A percentile compares a stretch with the other conserved stretches of the same genome.
Evolutionary conservation across 2,113 vertebrate genomes (phyloP).

Genomic region (Callopanchax toddi): DNA sequence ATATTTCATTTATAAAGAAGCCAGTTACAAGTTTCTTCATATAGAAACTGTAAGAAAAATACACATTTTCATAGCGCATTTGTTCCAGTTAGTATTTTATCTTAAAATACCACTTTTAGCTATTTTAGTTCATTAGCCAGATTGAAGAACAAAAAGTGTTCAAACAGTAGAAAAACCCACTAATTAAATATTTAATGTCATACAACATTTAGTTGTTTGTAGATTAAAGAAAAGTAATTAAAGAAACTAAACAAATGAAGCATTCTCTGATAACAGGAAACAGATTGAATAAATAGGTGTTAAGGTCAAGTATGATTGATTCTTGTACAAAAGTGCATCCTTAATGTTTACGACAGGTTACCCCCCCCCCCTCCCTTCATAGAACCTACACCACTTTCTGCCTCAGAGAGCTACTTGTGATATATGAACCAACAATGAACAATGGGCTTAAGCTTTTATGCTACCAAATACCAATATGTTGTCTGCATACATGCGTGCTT

Average conservation of each 20-base stretch:
- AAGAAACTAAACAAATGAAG: conserved; percentile 19
- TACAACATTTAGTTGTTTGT: conserved; percentile 19
- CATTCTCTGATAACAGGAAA: conserved; percentile 30
- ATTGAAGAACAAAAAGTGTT: not conserved
- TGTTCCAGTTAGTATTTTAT: not conserved
- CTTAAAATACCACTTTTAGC: not conserved
- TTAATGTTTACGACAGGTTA: conserved; percentile 56
- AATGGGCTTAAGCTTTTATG: conserved; percentile 73
- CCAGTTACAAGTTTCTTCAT: not conserved
- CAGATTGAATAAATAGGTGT: conserved; percentile 55
- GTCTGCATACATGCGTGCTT: conserved; percentile 75
- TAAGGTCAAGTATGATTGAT: conserved; percentile 59
- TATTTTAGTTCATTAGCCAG: too few species aligned
- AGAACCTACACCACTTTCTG: conserved; percentile 37
- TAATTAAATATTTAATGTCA: conserved; percentile 29
- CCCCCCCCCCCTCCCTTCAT: too few species aligned
- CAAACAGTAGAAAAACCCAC: not conserved
- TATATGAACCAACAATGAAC: conserved; percentile 76
- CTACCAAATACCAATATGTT: conserved; percentile 80
- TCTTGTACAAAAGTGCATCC: conserved; percentile 26
- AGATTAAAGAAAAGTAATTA: conserved; percentile 46
- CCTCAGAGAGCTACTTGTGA: conserved; percentile 56
- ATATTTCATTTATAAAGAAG: not conserved
- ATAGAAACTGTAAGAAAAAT: too few species aligned
- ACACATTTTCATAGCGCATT: too few species aligned